Evolutionary conservation across 37 sponge, comb jelly and placozoan genomes (phyloP).

Genomic region (Diacarnus erythraeanus): DNA sequence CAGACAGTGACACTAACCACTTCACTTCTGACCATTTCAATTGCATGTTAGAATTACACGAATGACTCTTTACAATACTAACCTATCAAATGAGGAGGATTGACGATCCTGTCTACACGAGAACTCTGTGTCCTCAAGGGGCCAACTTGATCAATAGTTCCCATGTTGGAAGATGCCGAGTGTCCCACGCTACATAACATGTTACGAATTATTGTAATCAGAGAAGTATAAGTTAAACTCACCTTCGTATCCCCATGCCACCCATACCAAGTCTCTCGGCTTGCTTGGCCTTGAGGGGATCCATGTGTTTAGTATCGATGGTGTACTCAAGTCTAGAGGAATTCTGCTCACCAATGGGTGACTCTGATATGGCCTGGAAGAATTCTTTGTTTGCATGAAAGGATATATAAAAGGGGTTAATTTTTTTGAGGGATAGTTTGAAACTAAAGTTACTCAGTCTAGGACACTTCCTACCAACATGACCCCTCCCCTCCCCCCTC

Average conservation of each 20-base stretch:
- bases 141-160: constrained; percentile 75
- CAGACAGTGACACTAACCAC: too few species aligned
- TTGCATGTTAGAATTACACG: neutral
- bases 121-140: constrained; percentile 14
- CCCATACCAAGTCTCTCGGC: constrained; percentile 96
- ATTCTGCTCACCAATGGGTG: neutral
- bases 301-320: constrained; percentile 35
- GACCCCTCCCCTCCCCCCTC: too few species aligned
- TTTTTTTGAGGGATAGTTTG: neutral
- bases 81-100: constrained; percentile 33
- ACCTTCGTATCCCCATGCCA: neutral
- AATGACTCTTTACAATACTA: neutral
- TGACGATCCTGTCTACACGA: constrained; percentile 4
- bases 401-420: neutral
- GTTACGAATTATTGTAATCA: neutral
- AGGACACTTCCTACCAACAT: neutral
- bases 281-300: constrained; percentile 77
- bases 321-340: constrained; percentile 27
- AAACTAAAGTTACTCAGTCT: neutral
- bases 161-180: constrained; percentile 83
- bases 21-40: too few species aligned
- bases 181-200: constrained; percentile 58
- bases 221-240: too few species aligned
- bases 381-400: too few species aligned
- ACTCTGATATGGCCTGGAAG: neutral